phyloP scores from a whole-genome alignment of 2,888 invertebrate species.

The Phengaris alcon region DNA sequence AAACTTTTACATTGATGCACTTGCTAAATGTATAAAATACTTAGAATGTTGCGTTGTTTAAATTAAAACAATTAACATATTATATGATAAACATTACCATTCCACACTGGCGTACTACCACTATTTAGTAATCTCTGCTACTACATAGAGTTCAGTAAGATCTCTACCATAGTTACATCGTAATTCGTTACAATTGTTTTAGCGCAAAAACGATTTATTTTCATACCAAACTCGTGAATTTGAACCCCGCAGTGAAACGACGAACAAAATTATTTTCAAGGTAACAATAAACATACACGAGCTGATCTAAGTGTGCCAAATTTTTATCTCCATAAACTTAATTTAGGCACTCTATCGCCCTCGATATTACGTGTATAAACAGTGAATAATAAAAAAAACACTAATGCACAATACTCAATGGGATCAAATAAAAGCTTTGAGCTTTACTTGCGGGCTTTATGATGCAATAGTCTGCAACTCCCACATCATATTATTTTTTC shows the following conservation, averaged over 20 bases:
- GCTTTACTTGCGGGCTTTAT: not conserved
- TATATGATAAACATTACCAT: too few species aligned
- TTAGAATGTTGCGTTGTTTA: too few species aligned
- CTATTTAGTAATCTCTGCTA: too few species aligned
- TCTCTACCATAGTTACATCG: not conserved
- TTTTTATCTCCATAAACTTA: not conserved
- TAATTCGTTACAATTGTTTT: not conserved
- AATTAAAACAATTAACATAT: too few species aligned
- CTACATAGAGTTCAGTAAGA: not conserved
- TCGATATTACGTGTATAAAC: not conserved
- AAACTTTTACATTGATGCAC: not conserved
- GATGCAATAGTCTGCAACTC: slow-evolving; percentile 1
- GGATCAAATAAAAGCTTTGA: not conserved
- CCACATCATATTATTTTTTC: not conserved
- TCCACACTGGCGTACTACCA: too few species aligned
- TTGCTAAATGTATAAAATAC: not conserved
- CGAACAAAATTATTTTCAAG: not conserved
- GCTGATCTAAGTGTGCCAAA: not conserved
- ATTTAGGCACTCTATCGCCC: not conserved
- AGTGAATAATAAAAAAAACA: not conserved
- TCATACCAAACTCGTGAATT: not conserved
- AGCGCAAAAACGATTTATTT: not conserved
- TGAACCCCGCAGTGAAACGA: slow-evolving; percentile 4
- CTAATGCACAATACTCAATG: not conserved
- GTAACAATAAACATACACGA: not conserved